A percentile compares a stretch with the other conserved stretches of the same genome.
Conservation (phyloP, 2,797 vertebrate species). For the Squalus acanthias region DNA sequence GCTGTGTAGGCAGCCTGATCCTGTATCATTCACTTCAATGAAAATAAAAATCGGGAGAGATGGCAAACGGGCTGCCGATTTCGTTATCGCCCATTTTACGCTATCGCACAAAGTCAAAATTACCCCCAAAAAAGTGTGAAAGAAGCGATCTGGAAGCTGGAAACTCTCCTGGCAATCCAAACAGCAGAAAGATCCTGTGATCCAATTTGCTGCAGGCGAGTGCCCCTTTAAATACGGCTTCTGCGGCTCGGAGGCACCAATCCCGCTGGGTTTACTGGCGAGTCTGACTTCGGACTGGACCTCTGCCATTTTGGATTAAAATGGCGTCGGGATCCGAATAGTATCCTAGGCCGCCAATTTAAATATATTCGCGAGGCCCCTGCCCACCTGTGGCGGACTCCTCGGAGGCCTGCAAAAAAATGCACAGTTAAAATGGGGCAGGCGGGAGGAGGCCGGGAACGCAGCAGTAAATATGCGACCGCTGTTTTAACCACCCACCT, state of each 20-base stretch:
- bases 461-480: background rate
- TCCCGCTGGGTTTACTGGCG: too few species aligned
- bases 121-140: background rate
- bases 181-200: background rate
- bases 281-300: background rate
- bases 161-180: background rate
- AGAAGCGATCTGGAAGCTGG: background rate
- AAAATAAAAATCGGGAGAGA: too few species aligned
- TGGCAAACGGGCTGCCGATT: background rate
- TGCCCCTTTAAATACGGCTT: background rate
- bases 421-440: background rate
- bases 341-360: background rate
- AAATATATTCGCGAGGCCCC: background rate
- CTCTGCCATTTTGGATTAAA: background rate
- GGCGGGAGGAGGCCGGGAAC: background rate
- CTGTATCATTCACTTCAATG: too few species aligned
- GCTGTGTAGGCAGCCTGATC: too few species aligned
- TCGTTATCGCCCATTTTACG: too few species aligned
- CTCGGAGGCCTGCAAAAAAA: too few species aligned
- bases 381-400: background rate
- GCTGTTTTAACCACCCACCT: background rate
- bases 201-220: background rate
- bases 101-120: background rate
- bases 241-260: background rate
- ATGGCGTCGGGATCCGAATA: background rate